phyloP scores from a whole-genome alignment of 2,113 vertebrate genomes.

The Cyprinodon variegatus region DNA sequence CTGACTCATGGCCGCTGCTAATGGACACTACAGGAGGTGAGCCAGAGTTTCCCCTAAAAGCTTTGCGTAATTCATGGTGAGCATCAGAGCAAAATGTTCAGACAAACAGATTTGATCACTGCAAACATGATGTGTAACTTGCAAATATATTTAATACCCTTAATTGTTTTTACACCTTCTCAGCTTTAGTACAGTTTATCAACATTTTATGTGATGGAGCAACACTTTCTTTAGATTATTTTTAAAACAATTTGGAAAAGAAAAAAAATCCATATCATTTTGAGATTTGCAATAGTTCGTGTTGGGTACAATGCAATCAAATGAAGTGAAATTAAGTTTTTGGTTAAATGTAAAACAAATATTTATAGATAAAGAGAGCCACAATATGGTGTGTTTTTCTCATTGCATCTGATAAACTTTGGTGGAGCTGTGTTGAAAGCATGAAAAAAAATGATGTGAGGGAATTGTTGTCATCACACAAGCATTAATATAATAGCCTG shows the following conservation, averaged over 20 bases:
- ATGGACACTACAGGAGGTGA: conserved; percentile 26
- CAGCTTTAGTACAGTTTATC: not conserved
- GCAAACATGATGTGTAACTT: conserved; percentile 2
- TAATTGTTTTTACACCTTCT: not conserved
- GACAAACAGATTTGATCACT: conserved; percentile 9
- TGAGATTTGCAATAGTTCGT: not conserved
- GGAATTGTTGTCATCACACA: not conserved
- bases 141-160: not conserved
- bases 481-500: not conserved
- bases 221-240: not conserved
- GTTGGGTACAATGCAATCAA: not conserved
- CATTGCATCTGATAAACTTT: conserved; percentile 8
- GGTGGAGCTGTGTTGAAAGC: not conserved
- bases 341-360: not conserved
- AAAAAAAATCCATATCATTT: not conserved
- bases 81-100: not conserved
- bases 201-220: not conserved
- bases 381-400: not conserved
- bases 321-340: not conserved
- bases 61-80: conserved; percentile 28
- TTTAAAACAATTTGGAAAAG: not conserved
- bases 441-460: not conserved
- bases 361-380: not conserved
- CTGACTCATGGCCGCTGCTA: conserved; percentile 21
- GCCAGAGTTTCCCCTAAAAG: conserved; percentile 11